Evolutionary conservation across 1,140 invertebrate genomes (phyloP).

Genomic region (Xylocopa sonorina): DNA sequence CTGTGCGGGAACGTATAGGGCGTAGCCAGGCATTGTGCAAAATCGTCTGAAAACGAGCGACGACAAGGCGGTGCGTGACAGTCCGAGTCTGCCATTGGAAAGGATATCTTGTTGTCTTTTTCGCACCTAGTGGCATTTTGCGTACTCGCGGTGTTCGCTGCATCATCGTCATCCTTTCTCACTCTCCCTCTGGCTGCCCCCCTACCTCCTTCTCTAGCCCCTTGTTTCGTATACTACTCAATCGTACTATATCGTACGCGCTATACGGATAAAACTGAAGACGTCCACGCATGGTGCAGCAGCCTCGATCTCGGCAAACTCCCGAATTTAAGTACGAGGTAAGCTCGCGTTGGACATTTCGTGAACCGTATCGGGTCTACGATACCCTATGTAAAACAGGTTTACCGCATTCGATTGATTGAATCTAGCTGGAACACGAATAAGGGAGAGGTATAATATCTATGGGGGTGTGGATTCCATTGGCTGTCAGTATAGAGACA

Average conservation of each 20-base stretch:
- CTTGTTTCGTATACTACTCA: constrained; percentile 12
- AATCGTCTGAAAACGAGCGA: constrained; percentile 56
- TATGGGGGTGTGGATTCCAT: constrained; percentile 48
- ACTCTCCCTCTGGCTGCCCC: constrained; percentile 5
- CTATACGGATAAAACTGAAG: constrained; percentile 27
- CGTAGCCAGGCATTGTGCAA: constrained; percentile 50
- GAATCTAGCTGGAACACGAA: constrained; percentile 10
- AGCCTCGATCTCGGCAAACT: constrained; percentile 26
- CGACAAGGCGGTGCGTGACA: constrained; percentile 46
- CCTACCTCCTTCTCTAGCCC: constrained; percentile 3
- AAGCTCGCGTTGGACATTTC: constrained; percentile 37
- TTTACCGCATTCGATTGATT: constrained; percentile 43
- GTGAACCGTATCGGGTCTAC: background rate
- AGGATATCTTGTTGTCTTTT: constrained; percentile 54
- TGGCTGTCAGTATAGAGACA: constrained; percentile 37
- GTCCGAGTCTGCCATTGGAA: constrained; percentile 56
- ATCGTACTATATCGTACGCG: constrained; percentile 26
- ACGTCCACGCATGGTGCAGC: constrained; percentile 46
- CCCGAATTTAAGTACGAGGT: constrained; percentile 59
- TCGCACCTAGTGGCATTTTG: constrained; percentile 33
- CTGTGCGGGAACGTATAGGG: constrained; percentile 41
- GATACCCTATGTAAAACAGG: background rate
- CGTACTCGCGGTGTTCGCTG: constrained; percentile 37
- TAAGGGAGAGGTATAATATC: constrained; percentile 22
- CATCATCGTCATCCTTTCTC: constrained; percentile 31